Percentiles rank a stretch among this genome's conserved stretches.
Evolutionary conservation across 2,797 vertebrate genomes (phyloP).

Genomic region (Thaleichthys pacificus): DNA sequence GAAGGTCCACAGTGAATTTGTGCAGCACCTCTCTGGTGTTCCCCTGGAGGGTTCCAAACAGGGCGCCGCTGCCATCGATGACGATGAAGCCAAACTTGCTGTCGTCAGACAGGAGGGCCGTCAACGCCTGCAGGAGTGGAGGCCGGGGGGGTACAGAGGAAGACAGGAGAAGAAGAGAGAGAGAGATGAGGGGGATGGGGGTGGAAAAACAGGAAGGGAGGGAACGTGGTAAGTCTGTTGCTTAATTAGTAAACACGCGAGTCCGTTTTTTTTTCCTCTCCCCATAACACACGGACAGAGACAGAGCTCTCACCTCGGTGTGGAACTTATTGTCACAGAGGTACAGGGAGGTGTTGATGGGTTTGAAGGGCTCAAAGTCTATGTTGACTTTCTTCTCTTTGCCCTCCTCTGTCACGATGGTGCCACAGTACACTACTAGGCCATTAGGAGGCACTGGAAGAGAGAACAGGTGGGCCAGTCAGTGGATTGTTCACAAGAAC

Average conservation of each 20-base stretch:
- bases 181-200: neutral
- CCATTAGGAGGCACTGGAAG: slow-evolving; percentile 97
- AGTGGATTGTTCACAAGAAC: neutral
- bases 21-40: slow-evolving; percentile 98
- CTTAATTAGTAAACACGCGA: neutral
- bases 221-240: neutral
- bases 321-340: slow-evolving; percentile 99
- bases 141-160: slow-evolving; percentile 3
- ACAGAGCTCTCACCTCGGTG: slow-evolving; percentile 86
- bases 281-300: neutral
- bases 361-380: slow-evolving; percentile 99
- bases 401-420: slow-evolving; percentile 99
- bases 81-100: slow-evolving; percentile 99
- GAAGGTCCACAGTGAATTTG: slow-evolving; percentile 99
- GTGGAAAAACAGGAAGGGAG: slow-evolving; percentile 8
- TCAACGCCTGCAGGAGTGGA: slow-evolving; percentile 81
- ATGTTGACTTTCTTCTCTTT: slow-evolving; percentile 99
- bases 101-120: slow-evolving; percentile 94
- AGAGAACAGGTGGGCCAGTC: slow-evolving; percentile 34
- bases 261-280: neutral
- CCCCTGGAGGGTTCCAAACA: slow-evolving; percentile 97
- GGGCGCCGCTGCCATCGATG: slow-evolving; percentile 95
- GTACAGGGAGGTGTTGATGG: slow-evolving; percentile 99
- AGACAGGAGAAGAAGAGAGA: neutral
- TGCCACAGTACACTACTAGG: slow-evolving; percentile 99